Conservation (phyloP, 2,113 vertebrate species). For the Turnix velox region DNA sequence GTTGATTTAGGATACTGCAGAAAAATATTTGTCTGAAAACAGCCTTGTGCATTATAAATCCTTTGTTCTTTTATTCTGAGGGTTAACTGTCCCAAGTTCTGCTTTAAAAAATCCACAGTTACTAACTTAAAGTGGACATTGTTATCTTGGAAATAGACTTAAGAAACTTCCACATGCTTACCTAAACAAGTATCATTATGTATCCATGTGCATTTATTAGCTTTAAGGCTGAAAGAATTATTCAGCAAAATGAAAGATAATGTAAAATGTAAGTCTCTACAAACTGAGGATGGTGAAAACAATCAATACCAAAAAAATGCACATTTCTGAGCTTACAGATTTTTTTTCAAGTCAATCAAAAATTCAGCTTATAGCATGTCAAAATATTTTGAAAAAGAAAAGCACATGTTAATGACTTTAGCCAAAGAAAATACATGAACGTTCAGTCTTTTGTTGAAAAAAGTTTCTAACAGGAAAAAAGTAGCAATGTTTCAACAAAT, state of each 20-base stretch:
- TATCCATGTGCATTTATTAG: background rate
- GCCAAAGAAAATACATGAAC: slow-evolving; percentile 19
- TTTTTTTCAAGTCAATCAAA: background rate
- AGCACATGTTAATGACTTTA: background rate
- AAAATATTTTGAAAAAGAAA: slow-evolving; percentile 20
- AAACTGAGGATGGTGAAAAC: background rate
- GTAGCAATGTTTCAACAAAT: slow-evolving; percentile 36
- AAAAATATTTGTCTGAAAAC: background rate
- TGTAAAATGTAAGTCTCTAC: background rate
- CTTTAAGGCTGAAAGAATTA: background rate
- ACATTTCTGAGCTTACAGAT: background rate
- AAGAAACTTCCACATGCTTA: background rate
- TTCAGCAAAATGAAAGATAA: background rate
- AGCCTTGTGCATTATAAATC: background rate
- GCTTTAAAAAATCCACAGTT: background rate
- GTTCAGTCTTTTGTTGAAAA: background rate
- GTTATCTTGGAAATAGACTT: background rate
- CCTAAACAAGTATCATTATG: background rate
- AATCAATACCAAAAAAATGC: background rate
- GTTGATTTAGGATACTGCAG: background rate
- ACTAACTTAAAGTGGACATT: background rate
- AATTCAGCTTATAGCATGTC: background rate
- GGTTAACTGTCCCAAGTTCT: background rate
- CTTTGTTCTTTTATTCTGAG: background rate
- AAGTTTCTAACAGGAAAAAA: slow-evolving; percentile 36